phyloP scores from a whole-genome alignment of 2,113 vertebrate species.

The Xenopus borealis region DNA sequence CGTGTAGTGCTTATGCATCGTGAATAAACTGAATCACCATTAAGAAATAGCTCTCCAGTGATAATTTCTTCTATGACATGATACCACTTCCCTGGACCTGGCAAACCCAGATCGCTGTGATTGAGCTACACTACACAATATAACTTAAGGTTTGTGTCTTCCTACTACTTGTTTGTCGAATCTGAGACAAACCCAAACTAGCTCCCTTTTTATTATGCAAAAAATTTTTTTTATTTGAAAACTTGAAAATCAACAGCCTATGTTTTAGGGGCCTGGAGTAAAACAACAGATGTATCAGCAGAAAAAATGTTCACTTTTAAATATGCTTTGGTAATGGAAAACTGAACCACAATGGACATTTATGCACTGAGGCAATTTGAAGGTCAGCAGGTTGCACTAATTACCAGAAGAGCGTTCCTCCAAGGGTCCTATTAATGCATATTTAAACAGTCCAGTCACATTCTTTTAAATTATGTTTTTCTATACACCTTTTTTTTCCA shows the following conservation, averaged over 20 bases:
- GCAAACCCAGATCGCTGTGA: too few relatives aligned
- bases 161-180: too few relatives aligned
- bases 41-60: too few relatives aligned
- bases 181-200: neutral
- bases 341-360: constrained; percentile 38
- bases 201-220: neutral
- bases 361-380: constrained; percentile 39
- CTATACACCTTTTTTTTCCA: constrained; percentile 22
- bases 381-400: constrained; percentile 45
- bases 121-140: too few relatives aligned
- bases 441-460: constrained; percentile 41
- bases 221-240: constrained; percentile 20
- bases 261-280: constrained; percentile 39
- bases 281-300: constrained; percentile 46
- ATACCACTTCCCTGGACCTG: too few relatives aligned
- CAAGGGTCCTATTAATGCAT: constrained; percentile 44
- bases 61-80: too few relatives aligned
- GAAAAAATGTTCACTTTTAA: constrained; percentile 39
- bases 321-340: constrained; percentile 42
- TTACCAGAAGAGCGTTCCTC: constrained; percentile 38
- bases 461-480: constrained; percentile 29
- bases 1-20: too few relatives aligned
- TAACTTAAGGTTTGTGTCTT: too few relatives aligned
- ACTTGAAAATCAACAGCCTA: constrained; percentile 24
- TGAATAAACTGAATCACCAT: too few relatives aligned